Conservation (phyloP, 2,113 vertebrate genomes). For the Myotis lucifugus region DNA sequence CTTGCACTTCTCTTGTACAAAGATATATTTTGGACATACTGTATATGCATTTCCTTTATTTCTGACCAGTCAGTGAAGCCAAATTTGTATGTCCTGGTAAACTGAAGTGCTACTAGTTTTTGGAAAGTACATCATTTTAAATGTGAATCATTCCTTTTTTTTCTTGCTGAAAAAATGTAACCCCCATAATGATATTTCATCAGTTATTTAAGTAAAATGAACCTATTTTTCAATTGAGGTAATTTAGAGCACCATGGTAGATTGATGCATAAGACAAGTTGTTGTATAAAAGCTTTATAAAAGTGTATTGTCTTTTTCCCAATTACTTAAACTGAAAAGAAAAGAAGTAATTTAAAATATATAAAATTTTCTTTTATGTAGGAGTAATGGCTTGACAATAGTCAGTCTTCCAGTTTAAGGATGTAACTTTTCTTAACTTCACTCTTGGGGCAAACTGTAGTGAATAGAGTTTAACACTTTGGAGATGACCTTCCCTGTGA, state of each 20-base stretch:
- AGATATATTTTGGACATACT: neutral
- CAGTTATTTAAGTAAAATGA: neutral
- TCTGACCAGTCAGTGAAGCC: slow-evolving; percentile 27
- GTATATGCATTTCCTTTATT: slow-evolving; percentile 25
- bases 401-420: neutral
- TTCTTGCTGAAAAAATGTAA: slow-evolving; percentile 52
- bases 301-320: neutral
- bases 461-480: slow-evolving; percentile 16
- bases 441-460: slow-evolving; percentile 14
- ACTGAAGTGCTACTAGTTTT: slow-evolving; percentile 71
- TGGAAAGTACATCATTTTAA: slow-evolving; percentile 52
- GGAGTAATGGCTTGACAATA: slow-evolving; percentile 39
- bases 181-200: neutral
- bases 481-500: slow-evolving; percentile 53
- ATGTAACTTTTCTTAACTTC: slow-evolving; percentile 34
- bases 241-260: neutral
- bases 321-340: neutral
- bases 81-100: slow-evolving; percentile 50
- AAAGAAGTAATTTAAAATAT: slow-evolving; percentile 10
- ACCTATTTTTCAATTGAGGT: neutral
- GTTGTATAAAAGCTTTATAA: neutral
- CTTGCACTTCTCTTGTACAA: slow-evolving; percentile 27
- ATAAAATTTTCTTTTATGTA: neutral
- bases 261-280: neutral
- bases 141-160: slow-evolving; percentile 61